Evolutionary conservation across 2,888 invertebrate genomes (phyloP).

Genomic region (Silvanus unidentatus): DNA sequence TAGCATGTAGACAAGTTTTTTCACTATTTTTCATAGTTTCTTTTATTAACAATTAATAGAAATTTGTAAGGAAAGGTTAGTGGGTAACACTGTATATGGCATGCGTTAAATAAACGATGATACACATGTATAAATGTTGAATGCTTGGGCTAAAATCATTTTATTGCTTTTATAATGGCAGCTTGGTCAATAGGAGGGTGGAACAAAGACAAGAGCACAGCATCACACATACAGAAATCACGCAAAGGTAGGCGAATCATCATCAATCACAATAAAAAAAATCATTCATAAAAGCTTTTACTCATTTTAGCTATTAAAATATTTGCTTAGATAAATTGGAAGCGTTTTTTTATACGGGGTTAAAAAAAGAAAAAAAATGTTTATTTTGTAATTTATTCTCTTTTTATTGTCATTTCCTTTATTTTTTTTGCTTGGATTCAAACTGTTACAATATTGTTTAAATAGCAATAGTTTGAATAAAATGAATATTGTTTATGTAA

Average conservation of each 20-base stretch:
- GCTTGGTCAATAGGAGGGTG: conserved; percentile 63
- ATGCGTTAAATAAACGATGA: not conserved
- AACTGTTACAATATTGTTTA: no score
- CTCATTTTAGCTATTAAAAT: conserved; percentile 13
- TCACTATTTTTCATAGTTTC: no score
- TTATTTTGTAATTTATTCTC: not conserved
- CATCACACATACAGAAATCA: conserved; percentile 62
- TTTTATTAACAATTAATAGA: no score
- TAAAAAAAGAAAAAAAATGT: conserved; percentile 2
- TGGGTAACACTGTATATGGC: not conserved
- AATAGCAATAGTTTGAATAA: no score
- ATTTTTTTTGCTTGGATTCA: not conserved
- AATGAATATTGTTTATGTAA: no score
- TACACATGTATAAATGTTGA: conserved; percentile 4
- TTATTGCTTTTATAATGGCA: conserved; percentile 42
- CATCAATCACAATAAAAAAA: conserved; percentile 7
- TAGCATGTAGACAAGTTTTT: no score
- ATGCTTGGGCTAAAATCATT: conserved; percentile 31
- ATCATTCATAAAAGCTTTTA: conserved; percentile 14
- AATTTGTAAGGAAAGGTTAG: conserved; percentile 1
- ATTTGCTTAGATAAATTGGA: conserved; percentile 12
- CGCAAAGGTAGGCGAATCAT: conserved; percentile 55
- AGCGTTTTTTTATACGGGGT: not conserved
- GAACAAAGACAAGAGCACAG: conserved; percentile 63
- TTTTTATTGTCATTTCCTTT: not conserved